Conservation (phyloP, 1,140 invertebrate species). For the Carposina sasakii region DNA sequence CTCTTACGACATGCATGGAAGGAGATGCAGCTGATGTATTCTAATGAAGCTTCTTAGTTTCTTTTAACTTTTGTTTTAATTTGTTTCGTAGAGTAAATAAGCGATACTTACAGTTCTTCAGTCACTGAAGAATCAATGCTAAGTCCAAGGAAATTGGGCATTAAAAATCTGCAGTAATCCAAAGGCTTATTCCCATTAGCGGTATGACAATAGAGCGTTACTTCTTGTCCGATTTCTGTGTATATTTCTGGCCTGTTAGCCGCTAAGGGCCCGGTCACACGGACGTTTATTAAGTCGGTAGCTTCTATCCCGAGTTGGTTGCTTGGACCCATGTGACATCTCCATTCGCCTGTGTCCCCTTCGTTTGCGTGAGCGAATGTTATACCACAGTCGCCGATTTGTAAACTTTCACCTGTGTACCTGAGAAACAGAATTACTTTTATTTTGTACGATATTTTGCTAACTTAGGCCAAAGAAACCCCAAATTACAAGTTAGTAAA, state of each 20-base stretch:
- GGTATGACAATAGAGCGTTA: slow-evolving; percentile 50
- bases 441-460: too few relatives aligned
- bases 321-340: slow-evolving; percentile 58
- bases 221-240: slow-evolving; percentile 24
- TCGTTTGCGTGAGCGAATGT: slow-evolving; percentile 37
- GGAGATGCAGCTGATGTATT: too few relatives aligned
- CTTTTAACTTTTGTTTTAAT: too few relatives aligned
- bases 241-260: slow-evolving; percentile 38
- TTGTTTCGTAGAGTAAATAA: too few relatives aligned
- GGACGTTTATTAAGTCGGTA: slow-evolving; percentile 35
- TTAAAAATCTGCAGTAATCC: slow-evolving; percentile 58
- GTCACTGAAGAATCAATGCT: slow-evolving; percentile 43
- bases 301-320: slow-evolving; percentile 43
- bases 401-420: slow-evolving; percentile 51
- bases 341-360: slow-evolving; percentile 51
- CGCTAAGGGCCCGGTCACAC: slow-evolving; percentile 53
- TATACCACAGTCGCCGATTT: slow-evolving; percentile 57
- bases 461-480: too few relatives aligned
- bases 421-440: slow-evolving; percentile 28
- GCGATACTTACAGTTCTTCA: slow-evolving; percentile 39
- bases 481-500: too few relatives aligned
- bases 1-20: too few relatives aligned
- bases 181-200: slow-evolving; percentile 46
- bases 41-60: too few relatives aligned
- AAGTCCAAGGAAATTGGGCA: slow-evolving; percentile 40